Base-by-base conservation (phyloP, 1,140 invertebrate genomes). In the Meteorus sp. region DNA sequence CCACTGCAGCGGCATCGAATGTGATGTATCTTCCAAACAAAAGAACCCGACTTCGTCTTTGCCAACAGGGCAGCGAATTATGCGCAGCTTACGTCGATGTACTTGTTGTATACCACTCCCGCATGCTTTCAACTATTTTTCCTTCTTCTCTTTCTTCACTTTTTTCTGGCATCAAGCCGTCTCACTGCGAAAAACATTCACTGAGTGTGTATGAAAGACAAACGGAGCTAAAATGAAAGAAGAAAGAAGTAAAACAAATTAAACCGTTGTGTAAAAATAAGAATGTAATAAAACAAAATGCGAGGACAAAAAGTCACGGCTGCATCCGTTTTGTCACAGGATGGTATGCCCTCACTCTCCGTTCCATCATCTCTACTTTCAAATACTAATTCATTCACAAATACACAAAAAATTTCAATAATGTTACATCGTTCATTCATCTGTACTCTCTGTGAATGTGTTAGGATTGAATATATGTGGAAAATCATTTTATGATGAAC, bases 61-160 rank as follows among this genome's bases (percentile, higher is more conserved):
- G 35, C 35, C 8, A 13, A 39, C 35, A 39, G 15, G 35, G 35
- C 35, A 15, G 8, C 35, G 15, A 39, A 39, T 39, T 39, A 39
- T 39, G 35, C 4, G 35, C 60, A 51, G 22, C 9, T n/a, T 15
- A 39, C 35, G 35, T 39, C 35, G 35, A 39, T 13, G 13, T 13
- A 39, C 35, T 39, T 13, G 35, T 66, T 61, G 66, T 41, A 52
- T 59, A 53, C 64, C 29, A 63, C 62, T 62, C 61, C 59, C 47
- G 47, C 60, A 53, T 60, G 59, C 54, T 61, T 39, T 48, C 44
- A 61, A 52, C 65, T 69, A 73, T 71, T 59, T 59, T 67, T n/a
- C n/a, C n/a, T n/a, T n/a, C n/a, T n/a, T n/a, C n/a, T n/a, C n/a
- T n/a, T 56, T 65, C 44, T 61, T 65, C 51, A 56, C 52, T 55